These are phyloP conservation scores for Barbus barbus DNA, from an alignment of 2,113 vertebrate species.

Conservation along the genomic window DNA sequence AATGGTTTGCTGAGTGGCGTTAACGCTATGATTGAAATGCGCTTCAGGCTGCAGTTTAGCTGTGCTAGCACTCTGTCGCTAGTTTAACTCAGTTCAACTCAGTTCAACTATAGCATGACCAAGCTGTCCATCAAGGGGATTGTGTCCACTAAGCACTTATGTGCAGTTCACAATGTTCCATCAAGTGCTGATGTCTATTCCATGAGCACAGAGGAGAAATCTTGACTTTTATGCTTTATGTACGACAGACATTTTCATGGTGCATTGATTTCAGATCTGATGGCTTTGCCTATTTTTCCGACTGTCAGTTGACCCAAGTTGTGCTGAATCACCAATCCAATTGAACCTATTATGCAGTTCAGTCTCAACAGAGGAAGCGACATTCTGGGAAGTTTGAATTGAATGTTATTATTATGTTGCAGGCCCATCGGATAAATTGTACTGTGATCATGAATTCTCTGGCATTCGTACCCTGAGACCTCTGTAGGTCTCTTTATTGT, in stretches of 20 bases:
- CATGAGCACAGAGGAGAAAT: background rate
- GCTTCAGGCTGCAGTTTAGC: slow-evolving; percentile 13
- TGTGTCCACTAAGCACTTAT: background rate
- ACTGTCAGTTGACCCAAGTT: slow-evolving; percentile 10
- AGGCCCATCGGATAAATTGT: background rate
- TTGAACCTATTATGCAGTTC: slow-evolving; percentile 5
- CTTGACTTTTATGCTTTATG: background rate
- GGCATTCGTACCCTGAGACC: background rate
- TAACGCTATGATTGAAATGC: background rate
- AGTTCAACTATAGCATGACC: background rate
- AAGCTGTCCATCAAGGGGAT: slow-evolving; percentile 3
- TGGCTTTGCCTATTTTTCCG: background rate
- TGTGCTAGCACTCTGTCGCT: slow-evolving; percentile 28
- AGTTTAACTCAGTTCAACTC: slow-evolving; percentile 4
- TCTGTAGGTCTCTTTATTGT: slow-evolving; percentile 5
- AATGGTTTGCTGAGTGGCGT: background rate
- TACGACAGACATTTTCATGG: background rate
- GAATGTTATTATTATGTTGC: background rate
- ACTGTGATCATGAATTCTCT: slow-evolving; percentile 10
- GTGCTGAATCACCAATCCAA: slow-evolving; percentile 4
- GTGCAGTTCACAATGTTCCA: background rate
- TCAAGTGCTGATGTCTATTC: slow-evolving; percentile 13
- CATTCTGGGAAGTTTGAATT: background rate
- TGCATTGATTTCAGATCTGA: background rate
- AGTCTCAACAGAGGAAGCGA: slow-evolving; percentile 1